Evolutionary conservation across 2,888 invertebrate species (phyloP).

Genomic region (Ichneumon xanthorius): DNA sequence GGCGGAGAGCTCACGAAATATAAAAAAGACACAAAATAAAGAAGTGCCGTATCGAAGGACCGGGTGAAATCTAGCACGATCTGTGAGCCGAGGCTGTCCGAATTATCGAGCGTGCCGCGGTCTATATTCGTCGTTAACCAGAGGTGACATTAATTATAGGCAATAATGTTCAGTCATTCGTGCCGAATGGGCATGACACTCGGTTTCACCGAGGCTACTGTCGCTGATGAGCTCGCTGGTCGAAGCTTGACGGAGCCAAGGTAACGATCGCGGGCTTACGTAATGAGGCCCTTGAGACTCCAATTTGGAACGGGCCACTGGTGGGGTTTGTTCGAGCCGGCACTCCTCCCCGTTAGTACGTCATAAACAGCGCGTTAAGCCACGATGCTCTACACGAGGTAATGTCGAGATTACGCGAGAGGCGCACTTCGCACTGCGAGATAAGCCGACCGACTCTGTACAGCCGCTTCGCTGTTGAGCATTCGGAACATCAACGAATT

Average conservation of each 20-base stretch:
- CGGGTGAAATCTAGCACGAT: constrained; percentile 55
- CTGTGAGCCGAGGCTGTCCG: constrained; percentile 36
- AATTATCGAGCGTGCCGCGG: constrained; percentile 45
- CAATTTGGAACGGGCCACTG: constrained; percentile 40
- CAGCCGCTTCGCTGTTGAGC: constrained; percentile 27
- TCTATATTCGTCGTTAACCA: constrained; percentile 36
- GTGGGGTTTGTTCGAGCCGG: neutral
- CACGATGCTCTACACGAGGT: constrained; percentile 22
- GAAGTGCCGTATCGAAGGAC: constrained; percentile 30
- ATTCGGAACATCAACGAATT: constrained; percentile 32
- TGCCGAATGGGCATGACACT: constrained; percentile 36
- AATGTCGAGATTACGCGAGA: constrained; percentile 39
- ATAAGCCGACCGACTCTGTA: neutral
- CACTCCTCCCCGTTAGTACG: constrained; percentile 8
- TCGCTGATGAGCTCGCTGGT: constrained; percentile 25
- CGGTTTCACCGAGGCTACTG: constrained; percentile 6
- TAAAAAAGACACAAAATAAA: constrained; percentile 20
- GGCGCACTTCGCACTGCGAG: neutral
- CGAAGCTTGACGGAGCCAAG: constrained; percentile 33
- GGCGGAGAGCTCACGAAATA: constrained; percentile 7
- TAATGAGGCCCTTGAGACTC: constrained; percentile 54
- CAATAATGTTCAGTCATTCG: constrained; percentile 48
- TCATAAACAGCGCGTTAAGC: constrained; percentile 39
- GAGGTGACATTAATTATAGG: constrained; percentile 59
- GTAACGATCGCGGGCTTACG: constrained; percentile 24